Evolutionary conservation across 2,797 vertebrate genomes (phyloP).

Genomic region (Tenualosa thibaudeaui): DNA sequence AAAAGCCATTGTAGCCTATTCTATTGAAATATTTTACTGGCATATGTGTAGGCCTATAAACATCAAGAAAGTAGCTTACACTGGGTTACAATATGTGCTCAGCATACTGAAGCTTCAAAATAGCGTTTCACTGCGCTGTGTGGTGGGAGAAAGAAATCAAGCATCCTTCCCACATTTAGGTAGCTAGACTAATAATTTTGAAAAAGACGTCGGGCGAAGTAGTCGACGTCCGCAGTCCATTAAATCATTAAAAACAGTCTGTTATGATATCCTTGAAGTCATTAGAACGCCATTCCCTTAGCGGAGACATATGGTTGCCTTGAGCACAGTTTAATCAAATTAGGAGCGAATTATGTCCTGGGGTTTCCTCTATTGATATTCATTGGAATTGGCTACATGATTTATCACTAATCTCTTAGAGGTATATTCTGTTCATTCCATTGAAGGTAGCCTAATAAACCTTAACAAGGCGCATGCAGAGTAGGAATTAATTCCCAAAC

Average conservation of each 20-base stretch:
- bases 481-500: slow-evolving; percentile 49
- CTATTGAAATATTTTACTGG: background rate
- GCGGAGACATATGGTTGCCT: slow-evolving; percentile 84
- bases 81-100: background rate
- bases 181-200: slow-evolving; percentile 83
- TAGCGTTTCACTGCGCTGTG: background rate
- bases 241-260: slow-evolving; percentile 90
- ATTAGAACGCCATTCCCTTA: slow-evolving; percentile 86
- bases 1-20: background rate
- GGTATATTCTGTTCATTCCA: slow-evolving; percentile 79
- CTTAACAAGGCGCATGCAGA: slow-evolving; percentile 65
- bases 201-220: slow-evolving; percentile 84
- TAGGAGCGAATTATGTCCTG: slow-evolving; percentile 87
- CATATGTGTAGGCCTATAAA: background rate
- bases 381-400: slow-evolving; percentile 87
- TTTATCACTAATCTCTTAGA: slow-evolving; percentile 89
- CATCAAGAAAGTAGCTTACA: background rate
- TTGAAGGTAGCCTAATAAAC: slow-evolving; percentile 74
- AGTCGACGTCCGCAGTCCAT: slow-evolving; percentile 82
- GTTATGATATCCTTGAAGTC: slow-evolving; percentile 87
- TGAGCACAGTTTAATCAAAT: slow-evolving; percentile 94
- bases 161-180: slow-evolving; percentile 83
- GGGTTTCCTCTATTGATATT: slow-evolving; percentile 89
- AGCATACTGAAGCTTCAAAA: background rate
- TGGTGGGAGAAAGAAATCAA: slow-evolving; percentile 69